Evolutionary conservation across 2,888 invertebrate genomes (phyloP), one percentile per base, ranked within the genome.

Genomic region (Tinea semifulvella): DNA sequence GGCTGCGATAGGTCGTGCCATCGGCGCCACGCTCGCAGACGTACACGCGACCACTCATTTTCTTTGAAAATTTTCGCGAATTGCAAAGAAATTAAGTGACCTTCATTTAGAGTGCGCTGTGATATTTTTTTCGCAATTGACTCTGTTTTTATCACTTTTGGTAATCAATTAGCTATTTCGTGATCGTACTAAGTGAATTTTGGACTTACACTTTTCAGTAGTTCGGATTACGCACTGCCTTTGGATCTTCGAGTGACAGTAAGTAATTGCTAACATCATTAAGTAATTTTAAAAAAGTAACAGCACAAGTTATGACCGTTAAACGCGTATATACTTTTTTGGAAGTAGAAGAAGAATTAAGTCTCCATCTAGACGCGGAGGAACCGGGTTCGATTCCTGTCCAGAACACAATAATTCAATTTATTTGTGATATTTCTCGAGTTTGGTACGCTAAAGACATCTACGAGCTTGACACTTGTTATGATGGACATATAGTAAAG

Each of bases 71-170:
- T 25, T 69, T 79, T 76, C 71, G 69, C 55, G 68, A 51, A 71
- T 69, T 80, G 77, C 79, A 80, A 80, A 80, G 79, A 77, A 71
- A 26, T 68, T 73, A 60, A 68, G 75, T 76, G 75, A 69, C 65
- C 61, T 43, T 43, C 26, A 28, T 56, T 56, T 63, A 18, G 56
- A 65, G 77, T 75, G 76, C 65, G 54, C 62, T 71, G 80, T 79
- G 76, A 66, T 70, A 51, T 61, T 67, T 64, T 58, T 51, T 31
- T 27, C 14, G 14, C 20, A 42, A 26, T 26, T 61, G 53, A 63
- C 59, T 65, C 58, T 61, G 63, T 62, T 67, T 65, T 60, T 60
- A 57, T 57, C 61, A 49, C 56, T 58, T 58, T 60, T 58, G 60
- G 54, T 63, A 63, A 58, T 53, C 56, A 50, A 52, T 52, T 63